Evolutionary conservation across 92 coral and sea anemone species (phyloP).

Genomic region (Porites evermanni): DNA sequence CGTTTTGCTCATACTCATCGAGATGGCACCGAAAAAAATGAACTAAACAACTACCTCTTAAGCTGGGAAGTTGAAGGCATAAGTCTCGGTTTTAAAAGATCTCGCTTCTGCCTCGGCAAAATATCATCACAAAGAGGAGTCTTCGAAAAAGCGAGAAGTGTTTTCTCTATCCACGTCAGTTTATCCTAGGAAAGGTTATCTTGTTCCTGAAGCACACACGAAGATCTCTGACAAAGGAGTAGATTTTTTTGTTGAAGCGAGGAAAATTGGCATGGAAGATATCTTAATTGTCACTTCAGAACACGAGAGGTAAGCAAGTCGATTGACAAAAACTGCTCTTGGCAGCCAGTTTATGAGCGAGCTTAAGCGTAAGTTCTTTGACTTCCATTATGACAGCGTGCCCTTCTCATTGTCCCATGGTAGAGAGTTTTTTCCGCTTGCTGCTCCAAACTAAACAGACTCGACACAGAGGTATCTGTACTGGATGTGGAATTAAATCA

Average conservation of each 20-base stretch:
- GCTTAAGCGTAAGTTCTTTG: too few relatives aligned
- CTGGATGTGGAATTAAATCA: too few relatives aligned
- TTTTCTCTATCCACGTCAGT: slow-evolving; percentile 11
- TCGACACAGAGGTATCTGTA: too few relatives aligned
- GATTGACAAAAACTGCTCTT: not conserved
- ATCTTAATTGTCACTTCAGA: slow-evolving; percentile 11
- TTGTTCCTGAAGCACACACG: not conserved
- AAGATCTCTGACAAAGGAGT: not conserved
- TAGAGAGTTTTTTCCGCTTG: too few relatives aligned
- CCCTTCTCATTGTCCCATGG: too few relatives aligned
- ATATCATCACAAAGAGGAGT: not conserved
- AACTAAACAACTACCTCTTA: not conserved
- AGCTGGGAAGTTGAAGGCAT: slow-evolving; percentile 4
- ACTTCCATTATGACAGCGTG: too few relatives aligned
- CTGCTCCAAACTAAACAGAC: too few relatives aligned
- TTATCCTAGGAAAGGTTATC: not conserved
- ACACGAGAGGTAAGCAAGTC: slow-evolving; percentile 12
- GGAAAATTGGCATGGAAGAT: slow-evolving; percentile 5
- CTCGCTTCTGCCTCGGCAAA: slow-evolving; percentile 20
- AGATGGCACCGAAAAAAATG: not conserved
- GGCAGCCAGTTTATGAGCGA: too few relatives aligned
- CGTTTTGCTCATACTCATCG: not conserved
- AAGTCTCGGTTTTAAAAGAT: slow-evolving; percentile 2
- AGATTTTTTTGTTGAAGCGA: slow-evolving; percentile 1
- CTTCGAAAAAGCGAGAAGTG: not conserved